phyloP scores from a whole-genome alignment of 2,113 vertebrate species.

The Seriola dumerili region DNA sequence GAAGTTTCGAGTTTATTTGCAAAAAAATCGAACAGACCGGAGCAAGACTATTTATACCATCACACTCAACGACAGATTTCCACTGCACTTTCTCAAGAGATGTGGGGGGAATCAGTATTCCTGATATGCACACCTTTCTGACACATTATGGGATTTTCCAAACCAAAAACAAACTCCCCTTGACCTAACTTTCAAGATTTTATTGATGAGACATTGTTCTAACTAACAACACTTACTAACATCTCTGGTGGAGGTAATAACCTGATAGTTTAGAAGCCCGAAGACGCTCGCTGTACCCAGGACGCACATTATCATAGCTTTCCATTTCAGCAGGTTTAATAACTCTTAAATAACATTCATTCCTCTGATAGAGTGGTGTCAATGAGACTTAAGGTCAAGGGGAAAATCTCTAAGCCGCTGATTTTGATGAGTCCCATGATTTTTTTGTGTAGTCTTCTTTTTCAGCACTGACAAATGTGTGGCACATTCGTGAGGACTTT shows the following conservation, averaged over 20 bases:
- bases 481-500: conserved; percentile 6
- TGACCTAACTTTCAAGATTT: background rate
- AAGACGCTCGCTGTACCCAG: background rate
- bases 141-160: background rate
- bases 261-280: background rate
- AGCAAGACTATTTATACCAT: no score
- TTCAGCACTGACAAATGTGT: conserved; percentile 1
- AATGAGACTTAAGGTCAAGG: conserved; percentile 11
- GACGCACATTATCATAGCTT: background rate
- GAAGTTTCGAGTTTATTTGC: no score
- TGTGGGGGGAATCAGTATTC: no score
- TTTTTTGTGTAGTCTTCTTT: conserved; percentile 21
- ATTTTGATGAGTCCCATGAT: conserved; percentile 6
- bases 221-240: background rate
- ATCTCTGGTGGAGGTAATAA: conserved; percentile 14
- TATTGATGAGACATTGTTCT: background rate
- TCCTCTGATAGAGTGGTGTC: conserved; percentile 23
- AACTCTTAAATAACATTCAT: conserved; percentile 2
- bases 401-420: conserved; percentile 19
- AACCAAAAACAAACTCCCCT: background rate
- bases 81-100: no score
- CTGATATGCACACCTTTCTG: no score
- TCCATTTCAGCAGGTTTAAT: conserved; percentile 13
- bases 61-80: no score
- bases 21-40: no score